Evolutionary conservation across 92 coral and sea anemone genomes (phyloP).

Genomic region (Porites divaricata): DNA sequence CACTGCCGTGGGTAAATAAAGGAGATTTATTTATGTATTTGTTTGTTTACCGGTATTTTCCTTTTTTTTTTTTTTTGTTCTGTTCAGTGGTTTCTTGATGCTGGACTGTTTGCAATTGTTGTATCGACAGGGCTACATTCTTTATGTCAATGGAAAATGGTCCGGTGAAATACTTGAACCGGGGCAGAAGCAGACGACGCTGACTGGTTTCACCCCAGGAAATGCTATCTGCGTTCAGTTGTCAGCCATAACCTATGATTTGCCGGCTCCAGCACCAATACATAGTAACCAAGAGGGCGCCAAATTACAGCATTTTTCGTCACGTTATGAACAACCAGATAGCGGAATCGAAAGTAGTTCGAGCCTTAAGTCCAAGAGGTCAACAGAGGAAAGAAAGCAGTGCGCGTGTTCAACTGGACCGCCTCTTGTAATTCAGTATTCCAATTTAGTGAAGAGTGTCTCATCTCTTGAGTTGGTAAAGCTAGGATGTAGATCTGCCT

Average conservation of each 20-base stretch:
- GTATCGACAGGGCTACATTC: constrained; percentile 68
- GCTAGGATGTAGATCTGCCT: constrained; percentile 59
- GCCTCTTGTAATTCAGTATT: constrained; percentile 63
- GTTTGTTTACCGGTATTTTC: no score
- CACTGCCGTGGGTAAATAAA: no score
- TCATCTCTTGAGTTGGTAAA: constrained; percentile 34
- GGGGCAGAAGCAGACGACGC: constrained; percentile 24
- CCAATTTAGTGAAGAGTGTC: constrained; percentile 64
- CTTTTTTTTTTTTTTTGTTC: background rate
- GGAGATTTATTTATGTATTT: no score
- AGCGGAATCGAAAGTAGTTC: constrained; percentile 92
- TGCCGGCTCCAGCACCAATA: constrained; percentile 18
- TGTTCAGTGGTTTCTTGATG: no score
- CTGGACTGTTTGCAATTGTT: background rate
- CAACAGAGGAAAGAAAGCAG: constrained; percentile 21
- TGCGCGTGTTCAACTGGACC: constrained; percentile 51
- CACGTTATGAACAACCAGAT: constrained; percentile 58
- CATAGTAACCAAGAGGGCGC: background rate
- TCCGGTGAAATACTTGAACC: constrained; percentile 64
- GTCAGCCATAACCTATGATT: constrained; percentile 43
- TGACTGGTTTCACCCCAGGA: constrained; percentile 56
- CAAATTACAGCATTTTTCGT: constrained; percentile 2
- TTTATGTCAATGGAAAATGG: constrained; percentile 58
- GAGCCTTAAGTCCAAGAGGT: constrained; percentile 44
- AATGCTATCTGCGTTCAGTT: constrained; percentile 50